Percentiles rank a stretch among this genome's conserved stretches.
phyloP scores from a whole-genome alignment of 53 echinoderm and acorn worm genomes.

The Zoroaster sp. region DNA sequence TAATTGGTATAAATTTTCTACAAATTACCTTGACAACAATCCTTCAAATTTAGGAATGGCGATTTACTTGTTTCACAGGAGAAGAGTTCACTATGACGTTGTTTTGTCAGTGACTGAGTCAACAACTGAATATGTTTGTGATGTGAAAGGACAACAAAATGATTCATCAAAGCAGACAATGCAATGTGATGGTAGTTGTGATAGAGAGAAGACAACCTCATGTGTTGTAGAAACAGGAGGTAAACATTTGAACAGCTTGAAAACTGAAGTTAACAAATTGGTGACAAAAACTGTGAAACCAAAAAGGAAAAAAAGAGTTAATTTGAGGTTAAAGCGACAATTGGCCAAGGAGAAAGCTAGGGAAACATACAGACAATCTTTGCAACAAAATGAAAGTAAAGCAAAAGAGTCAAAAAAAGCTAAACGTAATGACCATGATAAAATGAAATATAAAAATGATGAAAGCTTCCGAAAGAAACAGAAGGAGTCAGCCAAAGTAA shows the following conservation, averaged over 20 bases:
- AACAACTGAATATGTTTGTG: not conserved
- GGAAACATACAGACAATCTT: conserved; percentile 27
- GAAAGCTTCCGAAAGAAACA: too few relatives aligned
- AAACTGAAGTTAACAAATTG: too few relatives aligned
- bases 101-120: not conserved
- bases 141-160: not conserved
- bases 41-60: not conserved
- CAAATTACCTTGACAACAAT: not conserved
- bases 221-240: too few relatives aligned
- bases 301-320: conserved; percentile 18
- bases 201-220: too few relatives aligned
- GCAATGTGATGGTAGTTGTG: not conserved
- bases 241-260: too few relatives aligned
- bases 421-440: too few relatives aligned
- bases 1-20: not conserved
- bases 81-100: conserved; percentile 2
- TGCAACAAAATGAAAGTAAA: not conserved
- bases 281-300: conserved; percentile 41
- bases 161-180: not conserved
- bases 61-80: not conserved
- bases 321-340: not conserved
- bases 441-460: too few relatives aligned
- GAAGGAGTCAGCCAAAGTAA: too few relatives aligned
- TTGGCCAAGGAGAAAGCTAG: not conserved
- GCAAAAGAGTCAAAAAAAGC: too few relatives aligned